Percentiles rank a stretch among this genome's conserved stretches.
Evolutionary conservation across 2,797 vertebrate genomes (phyloP).

Genomic region (Mionectes olivaceus): DNA sequence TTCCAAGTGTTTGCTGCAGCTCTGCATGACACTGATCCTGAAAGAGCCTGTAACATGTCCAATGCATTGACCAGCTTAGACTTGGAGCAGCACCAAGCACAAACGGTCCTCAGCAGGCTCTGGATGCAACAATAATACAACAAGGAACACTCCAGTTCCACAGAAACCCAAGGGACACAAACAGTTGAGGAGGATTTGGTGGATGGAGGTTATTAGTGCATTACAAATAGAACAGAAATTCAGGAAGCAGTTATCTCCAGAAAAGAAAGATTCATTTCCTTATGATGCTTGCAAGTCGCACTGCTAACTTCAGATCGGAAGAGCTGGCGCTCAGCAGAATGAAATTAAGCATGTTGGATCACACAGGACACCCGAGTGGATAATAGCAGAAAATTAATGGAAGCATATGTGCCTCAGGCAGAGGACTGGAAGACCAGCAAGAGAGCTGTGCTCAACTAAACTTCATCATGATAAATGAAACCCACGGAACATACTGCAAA

Average conservation of each 20-base stretch:
- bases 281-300: constrained; percentile 49
- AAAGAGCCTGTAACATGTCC: background rate
- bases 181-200: constrained; percentile 7
- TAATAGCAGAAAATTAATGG: constrained; percentile 71
- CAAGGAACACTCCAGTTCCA: background rate
- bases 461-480: constrained; percentile 64
- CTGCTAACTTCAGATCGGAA: constrained; percentile 52
- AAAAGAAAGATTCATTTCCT: constrained; percentile 69
- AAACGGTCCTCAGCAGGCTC: background rate
- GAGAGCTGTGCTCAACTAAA: constrained; percentile 49
- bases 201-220: constrained; percentile 40
- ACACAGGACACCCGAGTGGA: constrained; percentile 69
- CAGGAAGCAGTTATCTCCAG: constrained; percentile 68
- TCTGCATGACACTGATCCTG: fast-evolving
- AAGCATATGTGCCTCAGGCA: constrained; percentile 63
- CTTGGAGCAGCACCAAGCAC: constrained; percentile 13
- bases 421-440: constrained; percentile 59
- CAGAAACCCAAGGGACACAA: constrained; percentile 12
- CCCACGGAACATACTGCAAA: constrained; percentile 22
- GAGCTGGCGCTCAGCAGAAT: constrained; percentile 58
- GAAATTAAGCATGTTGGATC: constrained; percentile 68
- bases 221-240: constrained; percentile 62
- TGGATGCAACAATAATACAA: background rate
- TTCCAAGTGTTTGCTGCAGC: background rate
- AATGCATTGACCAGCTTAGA: background rate